Percentiles rank a stretch among this genome's conserved stretches.
phyloP scores from a whole-genome alignment of 2,888 invertebrate genomes.

The Ormyrus nitidulus region DNA sequence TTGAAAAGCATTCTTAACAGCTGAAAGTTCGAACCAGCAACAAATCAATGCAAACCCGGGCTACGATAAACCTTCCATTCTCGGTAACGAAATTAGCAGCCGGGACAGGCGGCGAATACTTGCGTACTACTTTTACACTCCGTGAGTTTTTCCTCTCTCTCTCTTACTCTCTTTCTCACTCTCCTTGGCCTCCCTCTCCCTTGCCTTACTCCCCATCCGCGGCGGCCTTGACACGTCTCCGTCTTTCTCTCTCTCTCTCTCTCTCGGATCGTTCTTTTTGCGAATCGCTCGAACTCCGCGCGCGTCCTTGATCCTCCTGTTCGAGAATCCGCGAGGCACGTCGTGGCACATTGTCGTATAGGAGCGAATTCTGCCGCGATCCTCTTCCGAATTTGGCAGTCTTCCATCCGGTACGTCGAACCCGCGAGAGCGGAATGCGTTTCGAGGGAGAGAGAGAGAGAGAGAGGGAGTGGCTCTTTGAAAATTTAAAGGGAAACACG shows the following conservation, averaged over 20 bases:
- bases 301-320: conserved; percentile 66
- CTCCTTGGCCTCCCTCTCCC: background rate
- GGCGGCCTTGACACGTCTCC: conserved; percentile 66
- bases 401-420: conserved; percentile 61
- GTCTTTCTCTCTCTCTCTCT: conserved; percentile 29
- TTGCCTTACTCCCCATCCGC: conserved; percentile 10
- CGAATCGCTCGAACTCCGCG: conserved; percentile 26
- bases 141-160: conserved; percentile 2
- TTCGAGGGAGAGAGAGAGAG: background rate
- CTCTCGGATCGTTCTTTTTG: conserved; percentile 26
- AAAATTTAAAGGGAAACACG: conserved; percentile 7
- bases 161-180: conserved; percentile 56
- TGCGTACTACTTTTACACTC: conserved; percentile 44
- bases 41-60: no score
- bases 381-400: conserved; percentile 63
- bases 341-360: background rate
- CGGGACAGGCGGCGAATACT: background rate
- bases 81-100: no score
- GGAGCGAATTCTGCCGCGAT: conserved; percentile 30
- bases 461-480: background rate
- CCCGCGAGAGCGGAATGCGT: background rate
- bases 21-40: no score
- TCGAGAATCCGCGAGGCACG: conserved; percentile 59
- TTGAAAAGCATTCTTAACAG: no score
- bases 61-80: no score